Evolutionary conservation across 30 jellyfish, hydroid and myxozoan genomes (phyloP), one percentile per base, ranked within the genome.

Genomic region (Sanderia malayensis): DNA sequence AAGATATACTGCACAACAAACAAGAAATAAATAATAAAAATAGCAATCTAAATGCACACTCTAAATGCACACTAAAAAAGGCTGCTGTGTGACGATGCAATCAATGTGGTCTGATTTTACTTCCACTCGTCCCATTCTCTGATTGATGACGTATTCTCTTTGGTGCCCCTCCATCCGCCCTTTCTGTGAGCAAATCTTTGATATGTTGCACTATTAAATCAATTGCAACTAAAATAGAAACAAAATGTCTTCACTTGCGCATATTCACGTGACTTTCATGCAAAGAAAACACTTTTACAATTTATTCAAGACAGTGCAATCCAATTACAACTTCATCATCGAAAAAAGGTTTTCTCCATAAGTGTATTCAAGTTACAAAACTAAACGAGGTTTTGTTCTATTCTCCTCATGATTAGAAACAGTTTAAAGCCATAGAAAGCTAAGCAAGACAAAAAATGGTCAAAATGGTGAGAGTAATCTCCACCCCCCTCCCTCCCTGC

Each of bases 141-240:
- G 94, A 82, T 63, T 71, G 77, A 31, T 61, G 82, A 17, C 94
- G 76, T 18, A 77, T 67, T 55, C 94, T 61, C 63, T 71, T 71
- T 31, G 46, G 60, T 30, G 0, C 31, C 45, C 21, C 37, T 15
- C 67, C 85, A 6, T 23, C 45, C 30, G 82, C 18, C 2, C 34
- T 32, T 29, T 49, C 73, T 22, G 64, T 34, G 2, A 82, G 83
- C 45, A 82, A 46, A 60, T 89, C 97, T 47, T 83, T 75, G 41
- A 89, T 89, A 68, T 89, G 97, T 66, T 89, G 90, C 19, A 75
- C 95, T 27, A 89, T 89, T 81, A 89, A 53, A 49, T 70, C 97
- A 34, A 89, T 76, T 0, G 97, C 97, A 22, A 89, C 97, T 82
- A 68, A 22, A 47, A 62, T 28, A 61, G 20, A 32, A 33, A 15